Percentiles rank a stretch among this genome's conserved stretches.
phyloP scores from a whole-genome alignment of 2,888 invertebrate genomes.

The Lamellibrachia satsuma region DNA sequence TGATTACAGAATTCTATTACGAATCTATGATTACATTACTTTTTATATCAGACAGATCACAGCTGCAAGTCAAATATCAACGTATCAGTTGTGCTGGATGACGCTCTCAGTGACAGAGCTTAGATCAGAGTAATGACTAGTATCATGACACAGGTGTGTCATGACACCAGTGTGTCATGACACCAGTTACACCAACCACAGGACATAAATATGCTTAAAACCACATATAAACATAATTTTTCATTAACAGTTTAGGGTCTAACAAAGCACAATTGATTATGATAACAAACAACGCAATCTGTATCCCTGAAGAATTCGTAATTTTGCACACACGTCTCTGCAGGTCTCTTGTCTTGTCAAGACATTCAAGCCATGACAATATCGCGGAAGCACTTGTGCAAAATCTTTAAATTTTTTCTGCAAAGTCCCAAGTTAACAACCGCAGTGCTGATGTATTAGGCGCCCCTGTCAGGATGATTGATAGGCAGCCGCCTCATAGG shows the following conservation, averaged over 20 bases:
- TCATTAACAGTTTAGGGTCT: not conserved
- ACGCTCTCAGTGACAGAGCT: not conserved
- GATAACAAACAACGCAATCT: not conserved
- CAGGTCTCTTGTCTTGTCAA: not conserved
- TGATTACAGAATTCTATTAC: not conserved
- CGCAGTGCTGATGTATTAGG: not conserved
- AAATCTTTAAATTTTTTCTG: not conserved
- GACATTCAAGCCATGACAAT: not conserved
- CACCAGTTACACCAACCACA: too few species aligned
- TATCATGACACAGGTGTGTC: too few species aligned
- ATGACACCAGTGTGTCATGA: too few species aligned
- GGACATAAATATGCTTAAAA: too few species aligned
- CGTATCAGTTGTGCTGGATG: not conserved
- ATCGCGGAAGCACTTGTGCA: not conserved
- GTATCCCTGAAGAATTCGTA: not conserved
- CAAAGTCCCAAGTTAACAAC: not conserved
- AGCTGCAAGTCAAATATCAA: not conserved
- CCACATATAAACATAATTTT: too few species aligned
- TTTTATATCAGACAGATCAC: too few species aligned
- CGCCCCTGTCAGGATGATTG: not conserved
- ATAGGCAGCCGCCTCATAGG: not conserved
- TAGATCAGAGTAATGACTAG: too few species aligned
- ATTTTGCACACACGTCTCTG: not conserved
- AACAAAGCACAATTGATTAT: not conserved
- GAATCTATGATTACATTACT: not conserved